A percentile compares a stretch with the other conserved stretches of the same genome.
phyloP scores from a whole-genome alignment of 2,113 vertebrate species.

The Pteropus alecto region DNA sequence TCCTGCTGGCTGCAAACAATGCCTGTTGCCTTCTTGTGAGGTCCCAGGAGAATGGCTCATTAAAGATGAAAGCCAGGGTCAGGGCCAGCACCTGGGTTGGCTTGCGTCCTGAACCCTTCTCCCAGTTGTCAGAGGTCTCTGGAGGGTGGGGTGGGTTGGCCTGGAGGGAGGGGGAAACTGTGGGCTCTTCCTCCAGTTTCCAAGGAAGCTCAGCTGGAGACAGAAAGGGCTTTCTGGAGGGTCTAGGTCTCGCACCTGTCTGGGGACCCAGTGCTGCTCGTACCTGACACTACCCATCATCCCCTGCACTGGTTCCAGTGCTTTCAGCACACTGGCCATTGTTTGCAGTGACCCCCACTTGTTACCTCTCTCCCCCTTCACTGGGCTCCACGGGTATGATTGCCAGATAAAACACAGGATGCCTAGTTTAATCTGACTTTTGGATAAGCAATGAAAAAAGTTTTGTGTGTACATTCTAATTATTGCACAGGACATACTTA shows the following conservation, averaged over 20 bases:
- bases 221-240: neutral
- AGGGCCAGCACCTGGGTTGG: neutral
- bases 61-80: slow-evolving; percentile 47
- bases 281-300: neutral
- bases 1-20: slow-evolving; percentile 38
- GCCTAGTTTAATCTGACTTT: neutral
- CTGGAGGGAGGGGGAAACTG: neutral
- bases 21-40: neutral
- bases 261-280: neutral
- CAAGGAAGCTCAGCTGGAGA: neutral
- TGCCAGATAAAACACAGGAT: neutral
- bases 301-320: neutral
- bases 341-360: neutral
- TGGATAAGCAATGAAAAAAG: neutral
- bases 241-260: neutral
- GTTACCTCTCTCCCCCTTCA: neutral
- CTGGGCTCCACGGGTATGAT: neutral
- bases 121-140: neutral
- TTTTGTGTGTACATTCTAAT: neutral
- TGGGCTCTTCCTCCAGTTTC: neutral
- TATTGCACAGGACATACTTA: neutral
- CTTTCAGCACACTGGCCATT: neutral
- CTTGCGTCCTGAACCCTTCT: neutral
- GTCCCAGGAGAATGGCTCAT: slow-evolving; percentile 46
- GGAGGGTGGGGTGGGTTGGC: neutral